These are phyloP conservation scores for Philypnodon macrostomus DNA, from an alignment of 2,797 vertebrate species.

Conservation along the genomic window DNA sequence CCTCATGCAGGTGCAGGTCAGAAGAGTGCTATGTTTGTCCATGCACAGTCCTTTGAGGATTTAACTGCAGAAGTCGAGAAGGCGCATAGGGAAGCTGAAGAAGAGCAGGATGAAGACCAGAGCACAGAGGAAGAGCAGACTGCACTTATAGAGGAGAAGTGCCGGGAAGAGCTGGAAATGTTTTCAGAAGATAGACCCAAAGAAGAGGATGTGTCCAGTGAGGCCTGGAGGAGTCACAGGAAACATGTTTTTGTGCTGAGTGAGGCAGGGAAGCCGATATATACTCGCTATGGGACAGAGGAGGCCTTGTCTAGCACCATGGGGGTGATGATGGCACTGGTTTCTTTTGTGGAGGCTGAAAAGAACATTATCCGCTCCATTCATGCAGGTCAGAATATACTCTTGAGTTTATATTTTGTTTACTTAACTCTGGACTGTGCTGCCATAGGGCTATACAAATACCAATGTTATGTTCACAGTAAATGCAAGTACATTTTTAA, in stretches of 20 bases:
- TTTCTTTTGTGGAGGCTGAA: constrained; percentile 91
- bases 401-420: neutral
- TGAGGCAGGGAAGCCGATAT: constrained; percentile 95
- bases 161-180: constrained; percentile 57
- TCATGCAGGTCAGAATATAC: constrained; percentile 83
- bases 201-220: constrained; percentile 85
- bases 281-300: constrained; percentile 93
- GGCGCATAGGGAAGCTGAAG: constrained; percentile 37
- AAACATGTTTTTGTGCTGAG: constrained; percentile 96
- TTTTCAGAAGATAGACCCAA: constrained; percentile 69
- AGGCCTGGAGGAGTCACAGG: constrained; percentile 87
- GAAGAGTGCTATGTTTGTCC: constrained; percentile 90
- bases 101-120: constrained; percentile 40
- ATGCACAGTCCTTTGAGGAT: constrained; percentile 91
- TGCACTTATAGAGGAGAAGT: constrained; percentile 49
- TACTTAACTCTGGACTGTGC: too few species aligned
- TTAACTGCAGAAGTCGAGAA: constrained; percentile 78
- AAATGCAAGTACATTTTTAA: too few species aligned
- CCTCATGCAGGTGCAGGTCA: constrained; percentile 84
- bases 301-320: constrained; percentile 95
- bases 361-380: constrained; percentile 95
- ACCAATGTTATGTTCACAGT: too few species aligned
- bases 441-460: too few species aligned
- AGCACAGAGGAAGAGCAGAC: constrained; percentile 72
- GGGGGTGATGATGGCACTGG: constrained; percentile 96